phyloP scores from a whole-genome alignment of 2,888 invertebrate species.

The Cryptus armator region DNA sequence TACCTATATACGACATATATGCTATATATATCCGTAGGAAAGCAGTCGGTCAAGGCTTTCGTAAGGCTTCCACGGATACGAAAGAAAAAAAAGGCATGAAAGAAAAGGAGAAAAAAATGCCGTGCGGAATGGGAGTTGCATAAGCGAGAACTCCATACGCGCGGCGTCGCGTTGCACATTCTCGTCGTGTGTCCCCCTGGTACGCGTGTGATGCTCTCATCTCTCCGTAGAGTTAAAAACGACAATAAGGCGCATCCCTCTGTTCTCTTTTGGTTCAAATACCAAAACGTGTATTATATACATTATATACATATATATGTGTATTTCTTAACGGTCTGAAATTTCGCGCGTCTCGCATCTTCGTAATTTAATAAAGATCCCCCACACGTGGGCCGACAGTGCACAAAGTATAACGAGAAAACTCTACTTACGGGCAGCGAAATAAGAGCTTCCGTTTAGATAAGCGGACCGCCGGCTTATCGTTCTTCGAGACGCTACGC shows the following conservation, averaged over 20 bases:
- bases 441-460: no score
- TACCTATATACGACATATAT: neutral
- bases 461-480: no score
- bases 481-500: no score
- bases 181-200: neutral
- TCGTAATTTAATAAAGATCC: no score
- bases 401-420: no score
- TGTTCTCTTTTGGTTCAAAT: neutral
- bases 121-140: slow-evolving; percentile 44
- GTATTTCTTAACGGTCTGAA: no score
- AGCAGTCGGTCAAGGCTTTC: slow-evolving; percentile 59
- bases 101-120: slow-evolving; percentile 28
- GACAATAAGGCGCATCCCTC: neutral
- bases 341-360: no score
- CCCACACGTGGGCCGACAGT: neutral
- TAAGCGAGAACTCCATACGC: slow-evolving; percentile 19
- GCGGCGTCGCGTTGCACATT: neutral
- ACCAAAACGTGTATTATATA: no score
- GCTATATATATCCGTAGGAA: neutral
- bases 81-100: neutral
- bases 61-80: slow-evolving; percentile 53
- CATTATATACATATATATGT: no score
- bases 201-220: neutral
- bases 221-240: neutral
- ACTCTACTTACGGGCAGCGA: neutral